phyloP scores from a whole-genome alignment of 2,888 invertebrate genomes.

The Metalampra italica region DNA sequence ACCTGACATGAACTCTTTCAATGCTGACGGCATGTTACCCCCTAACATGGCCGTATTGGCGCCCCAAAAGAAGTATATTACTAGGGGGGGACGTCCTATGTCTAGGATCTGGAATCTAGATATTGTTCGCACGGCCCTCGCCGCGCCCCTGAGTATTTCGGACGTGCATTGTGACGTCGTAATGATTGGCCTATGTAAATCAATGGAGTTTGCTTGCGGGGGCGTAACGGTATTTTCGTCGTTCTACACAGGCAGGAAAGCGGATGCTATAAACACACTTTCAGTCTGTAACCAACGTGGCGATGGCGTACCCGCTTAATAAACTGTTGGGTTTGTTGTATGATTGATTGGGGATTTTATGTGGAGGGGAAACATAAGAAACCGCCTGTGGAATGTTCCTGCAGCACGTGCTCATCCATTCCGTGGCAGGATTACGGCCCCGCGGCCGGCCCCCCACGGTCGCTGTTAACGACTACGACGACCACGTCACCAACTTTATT shows the following conservation, averaged over 20 bases:
- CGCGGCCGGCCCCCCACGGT: constrained; percentile 7
- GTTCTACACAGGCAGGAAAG: constrained; percentile 66
- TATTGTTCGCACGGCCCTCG: too few relatives aligned
- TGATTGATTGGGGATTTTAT: constrained; percentile 23
- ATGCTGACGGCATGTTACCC: too few relatives aligned
- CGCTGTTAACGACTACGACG: constrained; percentile 17
- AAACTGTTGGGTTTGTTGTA: constrained; percentile 8
- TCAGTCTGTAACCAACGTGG: constrained; percentile 51
- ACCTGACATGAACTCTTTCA: too few relatives aligned
- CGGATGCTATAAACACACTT: constrained; percentile 77
- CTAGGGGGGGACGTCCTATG: too few relatives aligned
- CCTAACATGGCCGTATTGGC: too few relatives aligned
- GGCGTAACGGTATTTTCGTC: constrained; percentile 75
- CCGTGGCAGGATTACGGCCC: constrained; percentile 23
- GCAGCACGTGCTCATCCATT: constrained; percentile 24
- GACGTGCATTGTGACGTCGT: constrained; percentile 70
- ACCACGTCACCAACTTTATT: constrained; percentile 25
- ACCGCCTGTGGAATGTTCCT: constrained; percentile 2
- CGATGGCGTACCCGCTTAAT: constrained; percentile 31
- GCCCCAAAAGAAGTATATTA: constrained; percentile 26
- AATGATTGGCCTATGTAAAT: constrained; percentile 77
- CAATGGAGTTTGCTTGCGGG: constrained; percentile 69
- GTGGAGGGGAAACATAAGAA: constrained; percentile 5
- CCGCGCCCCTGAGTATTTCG: constrained; percentile 39
- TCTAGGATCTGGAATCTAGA: too few relatives aligned